Percentiles rank a stretch among this genome's conserved stretches.
phyloP scores from a whole-genome alignment of 2,113 vertebrate genomes.

The Bucco capensis region DNA sequence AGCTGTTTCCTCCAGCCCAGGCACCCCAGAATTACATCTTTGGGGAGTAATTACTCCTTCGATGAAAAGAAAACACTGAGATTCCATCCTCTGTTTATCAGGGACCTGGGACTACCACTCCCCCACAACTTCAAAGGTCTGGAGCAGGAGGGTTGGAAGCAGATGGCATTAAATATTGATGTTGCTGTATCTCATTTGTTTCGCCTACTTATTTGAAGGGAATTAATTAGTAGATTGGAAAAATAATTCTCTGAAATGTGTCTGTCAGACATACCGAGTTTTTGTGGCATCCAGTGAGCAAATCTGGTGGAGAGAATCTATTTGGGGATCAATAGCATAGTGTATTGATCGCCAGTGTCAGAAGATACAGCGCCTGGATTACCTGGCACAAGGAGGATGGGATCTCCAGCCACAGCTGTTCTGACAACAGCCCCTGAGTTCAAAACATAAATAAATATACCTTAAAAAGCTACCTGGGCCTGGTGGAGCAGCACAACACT shows the following conservation, averaged over 20 bases:
- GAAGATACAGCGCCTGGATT: neutral
- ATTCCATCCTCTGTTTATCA: neutral
- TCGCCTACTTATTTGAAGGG: neutral
- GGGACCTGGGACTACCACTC: neutral
- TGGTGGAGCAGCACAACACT: neutral
- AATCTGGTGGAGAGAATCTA: neutral
- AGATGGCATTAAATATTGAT: slow-evolving; percentile 34
- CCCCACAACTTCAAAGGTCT: neutral
- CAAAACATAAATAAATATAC: no score
- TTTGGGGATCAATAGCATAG: no score
- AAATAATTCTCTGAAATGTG: neutral
- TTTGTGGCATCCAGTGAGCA: neutral
- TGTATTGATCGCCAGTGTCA: no score
- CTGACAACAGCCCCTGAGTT: neutral
- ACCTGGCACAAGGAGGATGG: fast-evolving
- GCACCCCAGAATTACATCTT: neutral
- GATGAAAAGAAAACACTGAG: neutral
- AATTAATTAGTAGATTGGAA: slow-evolving; percentile 26
- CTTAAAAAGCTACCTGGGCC: no score
- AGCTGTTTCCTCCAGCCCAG: neutral
- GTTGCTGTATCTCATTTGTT: neutral
- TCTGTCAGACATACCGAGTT: neutral
- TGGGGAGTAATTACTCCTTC: neutral
- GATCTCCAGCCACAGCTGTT: neutral
- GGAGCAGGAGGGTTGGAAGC: neutral